phyloP scores from a whole-genome alignment of 1,140 invertebrate genomes.

The Drosophila jambulina region DNA sequence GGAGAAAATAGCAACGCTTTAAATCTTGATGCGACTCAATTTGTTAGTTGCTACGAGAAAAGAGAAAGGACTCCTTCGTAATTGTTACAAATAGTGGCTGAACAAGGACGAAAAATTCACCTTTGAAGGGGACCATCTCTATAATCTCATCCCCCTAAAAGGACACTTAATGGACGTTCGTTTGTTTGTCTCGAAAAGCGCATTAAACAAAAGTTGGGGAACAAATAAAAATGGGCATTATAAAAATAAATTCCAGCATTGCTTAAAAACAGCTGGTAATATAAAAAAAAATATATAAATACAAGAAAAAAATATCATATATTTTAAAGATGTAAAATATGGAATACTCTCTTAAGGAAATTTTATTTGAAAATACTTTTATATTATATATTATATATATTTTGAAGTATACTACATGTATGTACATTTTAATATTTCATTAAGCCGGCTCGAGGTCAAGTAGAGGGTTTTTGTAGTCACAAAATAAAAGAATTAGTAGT shows the following conservation, averaged over 20 bases:
- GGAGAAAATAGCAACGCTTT: slow-evolving; percentile 65
- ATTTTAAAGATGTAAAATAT: not conserved
- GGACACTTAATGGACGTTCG: slow-evolving; percentile 54
- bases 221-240: slow-evolving; percentile 59
- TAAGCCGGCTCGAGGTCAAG: no score
- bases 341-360: not conserved
- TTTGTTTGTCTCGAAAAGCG: slow-evolving; percentile 48
- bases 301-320: not conserved
- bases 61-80: slow-evolving; percentile 32
- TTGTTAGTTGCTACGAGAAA: slow-evolving; percentile 55
- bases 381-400: no score
- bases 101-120: slow-evolving; percentile 4
- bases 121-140: slow-evolving; percentile 1
- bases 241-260: slow-evolving; percentile 59
- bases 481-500: no score
- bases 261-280: slow-evolving; percentile 16
- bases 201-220: slow-evolving; percentile 55
- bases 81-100: slow-evolving; percentile 59
- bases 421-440: no score
- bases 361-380: not conserved
- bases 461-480: no score
- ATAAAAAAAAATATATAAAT: slow-evolving; percentile 15
- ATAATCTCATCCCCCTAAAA: not conserved
- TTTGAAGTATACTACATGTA: no score
- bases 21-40: slow-evolving; percentile 71